These are phyloP conservation scores for Halictus ligatus DNA, from an alignment of 2,888 invertebrate genomes.

Conservation along the genomic window DNA sequence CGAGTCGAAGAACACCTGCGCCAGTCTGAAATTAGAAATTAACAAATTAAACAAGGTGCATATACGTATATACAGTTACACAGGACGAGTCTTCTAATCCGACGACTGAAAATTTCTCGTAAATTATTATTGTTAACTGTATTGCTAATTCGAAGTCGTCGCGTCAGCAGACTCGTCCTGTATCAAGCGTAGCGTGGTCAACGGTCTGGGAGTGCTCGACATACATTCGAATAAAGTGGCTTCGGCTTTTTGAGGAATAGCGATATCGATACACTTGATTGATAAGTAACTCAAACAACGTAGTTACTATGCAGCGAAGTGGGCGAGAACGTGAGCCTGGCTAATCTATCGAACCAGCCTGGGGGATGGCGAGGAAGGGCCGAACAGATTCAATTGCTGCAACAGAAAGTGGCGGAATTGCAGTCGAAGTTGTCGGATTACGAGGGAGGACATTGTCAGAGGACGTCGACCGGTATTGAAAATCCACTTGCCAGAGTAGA, in stretches of 20 bases:
- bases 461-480: constrained; percentile 54
- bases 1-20: constrained; percentile 89
- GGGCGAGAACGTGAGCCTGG: constrained; percentile 89
- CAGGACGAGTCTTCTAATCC: not conserved
- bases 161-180: not conserved
- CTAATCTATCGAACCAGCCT: constrained; percentile 86
- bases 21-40: constrained; percentile 89
- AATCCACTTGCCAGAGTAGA: not conserved
- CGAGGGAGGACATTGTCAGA: constrained; percentile 57
- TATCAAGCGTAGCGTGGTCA: not conserved
- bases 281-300: constrained; percentile 22
- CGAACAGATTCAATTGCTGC: constrained; percentile 90
- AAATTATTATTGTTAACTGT: not conserved
- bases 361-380: constrained; percentile 92
- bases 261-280: not conserved
- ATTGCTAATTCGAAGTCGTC: not conserved
- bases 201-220: not conserved
- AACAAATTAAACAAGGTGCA: constrained; percentile 88
- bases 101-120: not conserved
- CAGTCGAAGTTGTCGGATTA: constrained; percentile 86
- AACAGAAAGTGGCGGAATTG: constrained; percentile 89
- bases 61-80: not conserved
- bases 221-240: not conserved
- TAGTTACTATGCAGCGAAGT: constrained; percentile 90
- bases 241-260: not conserved